Evolutionary conservation across 2,113 vertebrate species (phyloP), one percentile per base, ranked within the genome.

Genomic region (Hipposideros armiger): DNA sequence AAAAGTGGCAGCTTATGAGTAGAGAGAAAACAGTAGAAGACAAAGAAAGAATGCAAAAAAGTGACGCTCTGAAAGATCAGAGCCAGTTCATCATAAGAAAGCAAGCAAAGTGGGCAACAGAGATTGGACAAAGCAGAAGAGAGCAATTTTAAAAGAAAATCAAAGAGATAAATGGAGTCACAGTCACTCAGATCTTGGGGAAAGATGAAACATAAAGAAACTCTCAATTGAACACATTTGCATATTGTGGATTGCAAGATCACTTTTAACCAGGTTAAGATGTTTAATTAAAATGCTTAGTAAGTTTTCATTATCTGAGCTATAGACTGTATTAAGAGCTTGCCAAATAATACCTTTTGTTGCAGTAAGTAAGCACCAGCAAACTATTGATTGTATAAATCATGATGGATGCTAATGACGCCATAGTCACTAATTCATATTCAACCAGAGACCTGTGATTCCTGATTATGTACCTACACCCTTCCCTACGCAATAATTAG

Each of bases 241-340:
- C 62, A 64, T n/a, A 86, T 13, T 90, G 40, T 62, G 28, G 64
- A 36, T 72, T 78, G 15, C 50, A 86, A 26, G 30, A 72, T 52
- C 45, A 77, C n/a, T 86, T 78, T 73, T 86, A 86, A 62, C 7
- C 45, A 91, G n/a, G 64, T 86, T 62, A 85, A 80, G 32, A 85
- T 86, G n/a, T 72, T 90, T 54, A 80, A 93, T 93, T 83, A 77
- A 95, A 85, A 76, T 94, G 50, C 8, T 66, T 58, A 83, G 50
- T n/a, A 74, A 22, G 24, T 66, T 74, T 84, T 90, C 50, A 83
- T 76, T 67, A 58, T 84, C 60, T 67, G 78, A 83, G 50, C 30
- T 60, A 40, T 73, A 94, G 16, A 50, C 36, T 36, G 50, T 67
- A 83, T 69, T 67, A 56, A 94, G 58, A 83, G 76, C 67, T 88